Percentiles rank a stretch among this genome's conserved stretches.
These are phyloP conservation scores for Willisornis vidua DNA, from an alignment of 2,113 vertebrate species.

Conservation along the genomic window DNA sequence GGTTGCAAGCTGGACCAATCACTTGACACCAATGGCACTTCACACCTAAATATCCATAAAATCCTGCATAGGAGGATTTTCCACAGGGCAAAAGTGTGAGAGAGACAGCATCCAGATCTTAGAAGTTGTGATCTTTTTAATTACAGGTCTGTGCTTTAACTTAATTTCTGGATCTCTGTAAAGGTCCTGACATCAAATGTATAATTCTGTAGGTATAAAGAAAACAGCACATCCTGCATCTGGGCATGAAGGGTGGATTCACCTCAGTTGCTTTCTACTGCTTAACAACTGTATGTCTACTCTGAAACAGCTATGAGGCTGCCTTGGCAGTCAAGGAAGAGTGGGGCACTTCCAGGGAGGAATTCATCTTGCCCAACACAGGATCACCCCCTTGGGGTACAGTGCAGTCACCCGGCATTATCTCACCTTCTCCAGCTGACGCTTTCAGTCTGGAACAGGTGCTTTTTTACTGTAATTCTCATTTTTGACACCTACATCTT, in stretches of 20 bases:
- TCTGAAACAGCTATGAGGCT: background rate
- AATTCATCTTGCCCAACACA: accelerated
- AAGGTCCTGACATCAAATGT: background rate
- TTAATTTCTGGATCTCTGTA: background rate
- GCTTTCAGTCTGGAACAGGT: background rate
- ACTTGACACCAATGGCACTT: background rate
- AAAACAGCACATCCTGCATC: background rate
- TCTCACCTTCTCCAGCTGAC: background rate
- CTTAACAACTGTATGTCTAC: background rate
- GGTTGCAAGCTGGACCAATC: background rate
- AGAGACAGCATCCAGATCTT: background rate
- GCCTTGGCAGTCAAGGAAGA: background rate
- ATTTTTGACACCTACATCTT: background rate
- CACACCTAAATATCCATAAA: background rate
- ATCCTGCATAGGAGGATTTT: background rate
- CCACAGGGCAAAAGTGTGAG: background rate
- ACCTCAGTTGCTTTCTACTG: background rate
- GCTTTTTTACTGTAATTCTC: background rate
- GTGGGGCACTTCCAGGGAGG: background rate
- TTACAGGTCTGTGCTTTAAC: background rate
- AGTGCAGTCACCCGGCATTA: background rate
- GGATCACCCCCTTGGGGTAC: background rate
- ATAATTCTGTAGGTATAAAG: too few species aligned
- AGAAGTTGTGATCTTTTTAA: background rate
- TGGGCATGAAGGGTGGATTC: background rate